Percentiles rank a stretch among this genome's conserved stretches.
phyloP scores from a whole-genome alignment of 2,113 vertebrate genomes.

The Tyto alba region DNA sequence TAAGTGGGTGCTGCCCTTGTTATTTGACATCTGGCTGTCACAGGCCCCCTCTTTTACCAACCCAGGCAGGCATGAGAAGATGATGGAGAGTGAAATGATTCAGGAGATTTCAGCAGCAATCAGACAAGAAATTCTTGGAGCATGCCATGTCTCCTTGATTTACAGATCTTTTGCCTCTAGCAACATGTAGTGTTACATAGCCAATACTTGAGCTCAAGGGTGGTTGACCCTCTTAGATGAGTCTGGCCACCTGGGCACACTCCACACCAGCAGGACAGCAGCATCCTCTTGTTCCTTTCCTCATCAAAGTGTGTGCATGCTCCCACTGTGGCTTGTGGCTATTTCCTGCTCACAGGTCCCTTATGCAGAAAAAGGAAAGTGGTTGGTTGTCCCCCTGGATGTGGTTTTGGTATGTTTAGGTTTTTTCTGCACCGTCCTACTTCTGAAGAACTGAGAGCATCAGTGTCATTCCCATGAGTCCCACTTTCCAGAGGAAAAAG shows the following conservation, averaged over 20 bases:
- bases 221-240: neutral
- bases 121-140: neutral
- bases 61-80: neutral
- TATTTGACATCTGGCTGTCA: neutral
- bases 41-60: neutral
- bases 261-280: neutral
- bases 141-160: neutral
- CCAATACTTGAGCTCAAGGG: neutral
- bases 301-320: neutral
- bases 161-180: neutral
- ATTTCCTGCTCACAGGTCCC: neutral
- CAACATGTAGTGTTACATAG: neutral
- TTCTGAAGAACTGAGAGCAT: neutral
- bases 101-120: neutral
- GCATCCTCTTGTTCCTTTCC: neutral
- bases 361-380: neutral
- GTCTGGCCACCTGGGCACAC: neutral
- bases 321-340: neutral
- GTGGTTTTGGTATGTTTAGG: accelerated
- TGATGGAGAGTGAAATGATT: neutral
- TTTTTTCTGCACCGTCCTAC: neutral
- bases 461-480: neutral
- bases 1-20: neutral
- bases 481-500: neutral
- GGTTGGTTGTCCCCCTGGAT: no score